phyloP scores from a whole-genome alignment of 2,113 vertebrate genomes.

The Brevimyrus niger region DNA sequence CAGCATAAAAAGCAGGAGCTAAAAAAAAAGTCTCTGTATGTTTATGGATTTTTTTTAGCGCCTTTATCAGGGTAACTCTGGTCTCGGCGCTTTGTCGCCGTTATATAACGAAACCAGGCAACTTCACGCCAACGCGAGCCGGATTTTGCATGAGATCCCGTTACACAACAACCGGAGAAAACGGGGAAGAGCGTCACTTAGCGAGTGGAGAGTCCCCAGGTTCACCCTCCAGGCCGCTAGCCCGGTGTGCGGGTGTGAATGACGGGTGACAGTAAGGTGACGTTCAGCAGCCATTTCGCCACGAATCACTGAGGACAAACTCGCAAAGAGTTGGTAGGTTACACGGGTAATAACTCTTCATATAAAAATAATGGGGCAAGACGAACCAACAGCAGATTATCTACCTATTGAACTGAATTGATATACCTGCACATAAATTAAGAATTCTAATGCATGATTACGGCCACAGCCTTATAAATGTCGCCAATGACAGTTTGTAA shows the following conservation, averaged over 20 bases:
- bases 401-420: not conserved
- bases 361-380: not conserved
- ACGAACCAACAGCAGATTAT: not conserved
- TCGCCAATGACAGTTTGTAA: not conserved
- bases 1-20: not conserved
- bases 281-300: not conserved
- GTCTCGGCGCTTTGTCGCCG: not conserved
- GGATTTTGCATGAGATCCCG: not conserved
- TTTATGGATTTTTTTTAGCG: not conserved
- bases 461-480: not conserved
- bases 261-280: not conserved
- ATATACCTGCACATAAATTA: not conserved
- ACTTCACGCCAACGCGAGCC: not conserved
- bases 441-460: not conserved
- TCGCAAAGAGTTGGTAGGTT: not conserved
- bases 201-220: not conserved
- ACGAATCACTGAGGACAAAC: not conserved
- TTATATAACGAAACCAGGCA: conserved; percentile 6
- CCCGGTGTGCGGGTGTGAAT: not conserved
- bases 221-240: not conserved
- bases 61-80: not conserved
- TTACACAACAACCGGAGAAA: conserved; percentile 10
- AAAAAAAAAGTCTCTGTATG: not conserved
- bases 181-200: not conserved
- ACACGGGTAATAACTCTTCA: not conserved